Evolutionary conservation across 1,140 invertebrate genomes (phyloP), one percentile per base, ranked within the genome.

Genomic region (Mya arenaria): DNA sequence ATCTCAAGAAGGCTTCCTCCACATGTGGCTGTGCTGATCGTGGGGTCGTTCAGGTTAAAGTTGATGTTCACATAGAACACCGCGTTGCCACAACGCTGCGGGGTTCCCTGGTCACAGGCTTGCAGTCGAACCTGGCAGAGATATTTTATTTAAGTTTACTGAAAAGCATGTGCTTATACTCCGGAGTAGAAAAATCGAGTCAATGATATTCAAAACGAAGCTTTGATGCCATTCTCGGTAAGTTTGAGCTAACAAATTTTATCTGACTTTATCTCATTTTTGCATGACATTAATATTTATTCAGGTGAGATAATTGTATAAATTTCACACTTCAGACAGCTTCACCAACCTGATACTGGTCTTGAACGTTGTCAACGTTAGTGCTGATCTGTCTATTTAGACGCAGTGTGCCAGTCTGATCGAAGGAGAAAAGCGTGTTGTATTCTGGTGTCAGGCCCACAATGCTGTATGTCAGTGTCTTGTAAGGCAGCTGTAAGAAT

Each of bases 1-100:
- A 96, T 96, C 93, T 98, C 97, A 36, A 95, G 93, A 0, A 97
- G 94, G 81, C 96, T 95, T 87, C 97, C 97, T 30, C 94, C 95
- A 90, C 97, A 97, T 94, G 95, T 96, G 2, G 75, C 66, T 19
- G 78, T 79, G 23, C 62, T 48, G 68, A 88, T 86, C 17, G 55
- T 44, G 8, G 89, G 89, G 62, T 78, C 55, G 25, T 79, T 63
- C 41, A 86, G 74, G 74, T 90, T 90, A 13, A 86, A 74, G 13
- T 85, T 81, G 39, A 90, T 84, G 30, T 65, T 85, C n/a, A 90
- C 56, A 4, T 56, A 63, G 17, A 87, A 83, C 34, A 84, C 68
- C 4, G 84, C 65, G 5, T 77, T 78, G 28, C 71, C 60, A 39
- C 79, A 85, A 30, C 73, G 55, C 5, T 71, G 58, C n/a, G 87